Evolutionary conservation across 2,888 invertebrate species (phyloP).

Genomic region (Sminthurides aquaticus): DNA sequence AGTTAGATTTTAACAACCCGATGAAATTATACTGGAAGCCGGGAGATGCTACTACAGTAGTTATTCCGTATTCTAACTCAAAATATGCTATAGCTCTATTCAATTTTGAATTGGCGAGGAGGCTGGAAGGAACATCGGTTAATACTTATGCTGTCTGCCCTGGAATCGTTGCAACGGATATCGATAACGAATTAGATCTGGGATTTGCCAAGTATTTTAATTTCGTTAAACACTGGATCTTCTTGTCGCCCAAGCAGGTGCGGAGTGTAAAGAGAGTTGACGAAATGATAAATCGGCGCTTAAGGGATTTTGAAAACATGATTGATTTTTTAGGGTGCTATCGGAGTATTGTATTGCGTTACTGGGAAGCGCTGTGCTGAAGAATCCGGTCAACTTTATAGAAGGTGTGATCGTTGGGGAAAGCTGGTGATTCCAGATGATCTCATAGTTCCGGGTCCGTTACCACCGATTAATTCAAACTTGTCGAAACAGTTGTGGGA

Average conservation of each 20-base stretch:
- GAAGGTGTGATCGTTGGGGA: slow-evolving; percentile 60
- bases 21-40: slow-evolving; percentile 23
- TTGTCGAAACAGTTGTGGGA: slow-evolving; percentile 63
- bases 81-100: slow-evolving; percentile 48
- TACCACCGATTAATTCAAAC: slow-evolving; percentile 56
- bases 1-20: slow-evolving; percentile 45
- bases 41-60: not conserved
- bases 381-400: slow-evolving; percentile 65
- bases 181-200: slow-evolving; percentile 21
- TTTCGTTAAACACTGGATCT: slow-evolving; percentile 4
- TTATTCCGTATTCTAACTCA: slow-evolving; percentile 45
- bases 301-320: not conserved
- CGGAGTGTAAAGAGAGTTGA: no score
- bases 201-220: not conserved
- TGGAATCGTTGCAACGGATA: slow-evolving; percentile 31
- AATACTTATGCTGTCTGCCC: slow-evolving; percentile 32
- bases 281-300: not conserved
- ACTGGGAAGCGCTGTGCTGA: slow-evolving; percentile 61
- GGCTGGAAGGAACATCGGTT: slow-evolving; percentile 27
- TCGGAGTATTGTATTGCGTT: slow-evolving; percentile 61
- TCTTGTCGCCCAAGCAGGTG: slow-evolving; percentile 13
- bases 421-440: slow-evolving; percentile 45
- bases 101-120: slow-evolving; percentile 44
- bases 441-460: slow-evolving; percentile 39
- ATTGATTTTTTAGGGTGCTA: not conserved